Conservation (phyloP, 2,888 invertebrate species). For the Ornithoptera alexandrae region DNA sequence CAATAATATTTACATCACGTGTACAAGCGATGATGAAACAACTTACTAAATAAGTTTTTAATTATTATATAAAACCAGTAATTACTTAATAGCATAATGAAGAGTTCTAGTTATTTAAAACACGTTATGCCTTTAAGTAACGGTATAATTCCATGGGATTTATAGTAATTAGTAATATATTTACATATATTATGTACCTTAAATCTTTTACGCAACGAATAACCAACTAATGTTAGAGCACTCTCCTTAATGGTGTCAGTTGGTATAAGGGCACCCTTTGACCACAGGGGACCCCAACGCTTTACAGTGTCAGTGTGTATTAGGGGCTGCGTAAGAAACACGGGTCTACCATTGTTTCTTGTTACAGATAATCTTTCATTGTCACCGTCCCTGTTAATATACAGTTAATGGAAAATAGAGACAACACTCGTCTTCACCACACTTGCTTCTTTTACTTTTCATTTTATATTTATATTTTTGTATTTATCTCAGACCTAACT, state of each 20-base stretch:
- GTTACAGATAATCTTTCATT: slow-evolving; percentile 20
- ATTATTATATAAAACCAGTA: background rate
- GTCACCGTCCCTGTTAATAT: slow-evolving; percentile 2
- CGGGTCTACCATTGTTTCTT: slow-evolving; percentile 22
- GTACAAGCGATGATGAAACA: slow-evolving; percentile 17
- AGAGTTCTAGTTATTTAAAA: background rate
- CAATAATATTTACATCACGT: slow-evolving; percentile 28
- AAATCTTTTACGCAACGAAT: background rate
- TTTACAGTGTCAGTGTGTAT: slow-evolving; percentile 24
- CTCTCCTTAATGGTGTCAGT: slow-evolving; percentile 19
- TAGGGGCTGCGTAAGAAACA: slow-evolving; percentile 19
- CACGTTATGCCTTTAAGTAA: too few relatives aligned
- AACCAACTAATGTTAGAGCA: slow-evolving; percentile 20
- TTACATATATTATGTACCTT: background rate
- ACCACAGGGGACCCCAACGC: slow-evolving; percentile 16
- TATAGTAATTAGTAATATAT: too few relatives aligned
- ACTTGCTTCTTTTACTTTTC: background rate
- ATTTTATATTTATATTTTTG: background rate
- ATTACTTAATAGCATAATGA: background rate
- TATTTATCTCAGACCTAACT: background rate
- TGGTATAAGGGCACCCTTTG: slow-evolving; percentile 22
- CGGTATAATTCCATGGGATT: too few relatives aligned
- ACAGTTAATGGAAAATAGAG: slow-evolving; percentile 2
- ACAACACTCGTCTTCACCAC: background rate
- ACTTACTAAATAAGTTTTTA: slow-evolving; percentile 15